Percentiles rank a stretch among this genome's conserved stretches.
phyloP scores from a whole-genome alignment of 2,113 vertebrate species.

The Lagenorhynchus albirostris region DNA sequence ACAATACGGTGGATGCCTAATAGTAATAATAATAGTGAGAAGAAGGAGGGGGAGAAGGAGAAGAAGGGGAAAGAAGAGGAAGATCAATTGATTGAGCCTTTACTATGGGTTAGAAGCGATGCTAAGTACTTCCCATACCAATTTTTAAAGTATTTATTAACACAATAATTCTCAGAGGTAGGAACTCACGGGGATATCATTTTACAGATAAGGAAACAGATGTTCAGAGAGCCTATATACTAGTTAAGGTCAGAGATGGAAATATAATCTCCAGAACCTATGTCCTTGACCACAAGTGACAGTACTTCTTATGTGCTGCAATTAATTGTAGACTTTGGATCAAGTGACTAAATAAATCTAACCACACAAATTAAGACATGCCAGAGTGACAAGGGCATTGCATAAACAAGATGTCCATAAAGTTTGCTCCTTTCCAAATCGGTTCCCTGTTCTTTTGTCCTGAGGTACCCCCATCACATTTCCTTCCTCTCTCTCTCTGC shows the following conservation, averaged over 20 bases:
- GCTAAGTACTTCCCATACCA: neutral
- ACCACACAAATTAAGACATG: neutral
- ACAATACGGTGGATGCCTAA: neutral
- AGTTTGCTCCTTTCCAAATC: neutral
- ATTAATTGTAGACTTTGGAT: neutral
- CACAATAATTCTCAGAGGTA: neutral
- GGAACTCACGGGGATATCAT: neutral
- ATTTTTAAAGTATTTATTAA: neutral
- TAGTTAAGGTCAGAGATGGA: neutral
- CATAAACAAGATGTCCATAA: neutral
- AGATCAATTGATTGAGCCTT: neutral
- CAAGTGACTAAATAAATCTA: neutral
- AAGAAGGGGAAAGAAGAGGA: neutral
- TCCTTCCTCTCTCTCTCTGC: neutral
- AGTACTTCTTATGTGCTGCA: neutral
- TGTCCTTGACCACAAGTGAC: neutral
- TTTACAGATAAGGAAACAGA: neutral
- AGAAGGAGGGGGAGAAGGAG: neutral
- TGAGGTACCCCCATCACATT: neutral
- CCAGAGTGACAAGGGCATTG: neutral
- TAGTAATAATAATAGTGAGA: neutral
- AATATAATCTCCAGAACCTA: neutral
- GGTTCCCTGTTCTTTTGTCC: neutral
- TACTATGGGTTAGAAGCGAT: neutral
- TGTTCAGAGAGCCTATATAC: neutral